Evolutionary conservation across 2,113 vertebrate genomes (phyloP).

Genomic region (Gila orcuttii): DNA sequence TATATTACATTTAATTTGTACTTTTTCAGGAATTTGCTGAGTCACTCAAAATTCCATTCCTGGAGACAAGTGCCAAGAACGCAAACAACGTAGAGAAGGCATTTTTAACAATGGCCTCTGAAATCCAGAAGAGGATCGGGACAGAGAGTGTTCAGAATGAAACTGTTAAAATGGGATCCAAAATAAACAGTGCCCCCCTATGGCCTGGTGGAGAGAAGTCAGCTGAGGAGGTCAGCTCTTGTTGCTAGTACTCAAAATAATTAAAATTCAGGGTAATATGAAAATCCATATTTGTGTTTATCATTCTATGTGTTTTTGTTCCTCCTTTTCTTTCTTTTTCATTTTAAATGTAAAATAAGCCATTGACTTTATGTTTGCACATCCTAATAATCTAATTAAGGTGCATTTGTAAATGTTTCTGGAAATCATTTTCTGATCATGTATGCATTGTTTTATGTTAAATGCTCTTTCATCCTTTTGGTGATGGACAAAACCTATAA

Average conservation of each 20-base stretch:
- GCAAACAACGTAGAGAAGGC: slow-evolving; percentile 95
- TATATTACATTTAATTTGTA: background rate
- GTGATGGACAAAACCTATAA: background rate
- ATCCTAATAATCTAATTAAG: background rate
- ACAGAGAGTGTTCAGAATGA: slow-evolving; percentile 72
- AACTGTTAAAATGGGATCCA: slow-evolving; percentile 73
- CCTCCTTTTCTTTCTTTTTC: background rate
- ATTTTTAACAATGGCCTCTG: slow-evolving; percentile 96
- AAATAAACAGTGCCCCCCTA: slow-evolving; percentile 86
- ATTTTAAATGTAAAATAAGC: background rate
- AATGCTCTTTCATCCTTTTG: background rate
- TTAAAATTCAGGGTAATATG: background rate
- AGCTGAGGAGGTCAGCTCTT: slow-evolving; percentile 64
- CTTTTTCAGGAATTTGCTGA: slow-evolving; percentile 88
- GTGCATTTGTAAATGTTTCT: background rate
- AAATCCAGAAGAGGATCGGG: slow-evolving; percentile 94
- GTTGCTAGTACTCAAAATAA: slow-evolving; percentile 67
- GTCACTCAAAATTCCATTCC: slow-evolving; percentile 91
- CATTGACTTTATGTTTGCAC: background rate
- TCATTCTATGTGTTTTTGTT: background rate
- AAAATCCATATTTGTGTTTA: slow-evolving; percentile 19
- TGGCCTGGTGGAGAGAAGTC: slow-evolving; percentile 75
- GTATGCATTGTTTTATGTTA: background rate
- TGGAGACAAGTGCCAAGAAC: slow-evolving; percentile 97
- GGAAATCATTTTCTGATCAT: background rate